These are phyloP conservation scores for Promerops cafer DNA, from an alignment of 2,113 vertebrate species.

Conservation along the genomic window DNA sequence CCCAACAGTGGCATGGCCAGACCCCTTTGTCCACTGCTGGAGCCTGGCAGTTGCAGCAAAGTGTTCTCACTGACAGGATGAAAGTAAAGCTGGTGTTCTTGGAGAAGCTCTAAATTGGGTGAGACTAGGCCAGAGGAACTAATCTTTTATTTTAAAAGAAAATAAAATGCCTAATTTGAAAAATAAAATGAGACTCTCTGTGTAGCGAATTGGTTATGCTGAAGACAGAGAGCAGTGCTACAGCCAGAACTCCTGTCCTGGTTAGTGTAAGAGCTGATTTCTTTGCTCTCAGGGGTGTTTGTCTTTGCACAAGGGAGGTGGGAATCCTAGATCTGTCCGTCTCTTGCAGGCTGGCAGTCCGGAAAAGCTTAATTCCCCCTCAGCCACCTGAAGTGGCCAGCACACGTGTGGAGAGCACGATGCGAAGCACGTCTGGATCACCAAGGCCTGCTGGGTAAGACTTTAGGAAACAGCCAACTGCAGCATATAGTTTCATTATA, in stretches of 20 bases:
- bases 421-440: constrained; percentile 86
- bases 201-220: accelerated
- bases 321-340: not conserved
- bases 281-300: not conserved
- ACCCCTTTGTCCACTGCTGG: not conserved
- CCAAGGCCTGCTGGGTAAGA: constrained; percentile 90
- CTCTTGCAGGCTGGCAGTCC: constrained; percentile 83
- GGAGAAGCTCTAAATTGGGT: not conserved
- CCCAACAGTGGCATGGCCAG: not conserved
- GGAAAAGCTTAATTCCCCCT: constrained; percentile 90
- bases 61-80: not conserved
- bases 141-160: not conserved
- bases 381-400: constrained; percentile 82
- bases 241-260: not conserved
- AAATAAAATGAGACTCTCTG: not conserved
- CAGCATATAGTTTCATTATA: accelerated
- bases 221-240: not conserved
- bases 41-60: not conserved
- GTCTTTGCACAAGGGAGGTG: not conserved
- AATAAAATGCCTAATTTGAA: not conserved
- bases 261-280: not conserved
- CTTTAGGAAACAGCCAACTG: not conserved
- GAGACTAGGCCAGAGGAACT: not conserved
- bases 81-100: not conserved
- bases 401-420: constrained; percentile 80